Evolutionary conservation across 2,888 invertebrate genomes (phyloP), one percentile per base, ranked within the genome.

Genomic region (Brachypalpus laphriformis): DNA sequence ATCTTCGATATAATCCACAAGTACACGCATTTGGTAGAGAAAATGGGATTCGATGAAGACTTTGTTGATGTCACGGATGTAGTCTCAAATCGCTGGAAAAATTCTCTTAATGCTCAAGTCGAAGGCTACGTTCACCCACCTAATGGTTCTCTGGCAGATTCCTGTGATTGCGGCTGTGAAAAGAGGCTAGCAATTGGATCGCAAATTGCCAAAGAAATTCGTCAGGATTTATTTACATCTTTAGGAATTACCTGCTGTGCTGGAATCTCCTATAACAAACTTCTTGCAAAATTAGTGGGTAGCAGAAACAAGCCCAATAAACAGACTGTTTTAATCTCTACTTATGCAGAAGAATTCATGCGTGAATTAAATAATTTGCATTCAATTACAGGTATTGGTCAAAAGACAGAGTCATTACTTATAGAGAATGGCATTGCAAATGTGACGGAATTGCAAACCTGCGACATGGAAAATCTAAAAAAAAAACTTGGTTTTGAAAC

Each of bases 11-110:
- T 95, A 82, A 92, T 97, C 83, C 94, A 95, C 87, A 94, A 94
- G 88, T 97, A 95, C 92, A 95, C 96, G 75, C 93, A 94, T 61
- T 92, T 94, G 59, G 96, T 97, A 0, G 97, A 97, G 91, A 94
- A 96, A 89, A 93, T 97, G 70, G 97, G 97, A 11, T 94, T 97
- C 89, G 97, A 97, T 92, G 97, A 97, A 91, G 97, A 96, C 90
- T 97, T 93, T 91, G 93, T 97, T 88, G 97, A 97, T 92, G 95
- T 97, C 87, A 95, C 96, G 87, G 93, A 93, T 91, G 88, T 91
- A 93, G 90, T 94, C 16, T 74, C 88, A 88, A 57, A 65, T 11
- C 74, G 87, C 16, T 87, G 49, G 59, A 88, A 87, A 54, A 89
- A 87, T 78, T 86, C 87, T 40, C 71, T 82, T 34, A 72, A 86